Evolutionary conservation across 2,113 vertebrate genomes (phyloP), one percentile per base, ranked within the genome.

Genomic region (Ancistrus triradiatus): DNA sequence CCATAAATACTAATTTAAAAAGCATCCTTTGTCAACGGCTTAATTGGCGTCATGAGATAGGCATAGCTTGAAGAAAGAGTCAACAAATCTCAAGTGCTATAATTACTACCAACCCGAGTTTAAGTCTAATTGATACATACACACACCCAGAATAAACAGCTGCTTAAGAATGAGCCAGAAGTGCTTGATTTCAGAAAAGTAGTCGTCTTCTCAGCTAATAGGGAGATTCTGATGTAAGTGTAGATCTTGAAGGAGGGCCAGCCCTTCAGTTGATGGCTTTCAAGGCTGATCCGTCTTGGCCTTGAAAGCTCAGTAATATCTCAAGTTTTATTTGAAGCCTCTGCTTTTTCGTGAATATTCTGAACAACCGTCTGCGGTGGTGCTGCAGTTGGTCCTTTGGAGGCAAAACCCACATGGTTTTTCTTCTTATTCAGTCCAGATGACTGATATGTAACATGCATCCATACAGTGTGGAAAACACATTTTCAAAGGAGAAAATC

Each of bases 401-500:
- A 68, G 74, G 77, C 74, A 33, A 57, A 63, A 7, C 76, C 78
- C 78, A 76, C 74, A 79, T 76, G 66, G 70, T 72, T 73, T 76
- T 68, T 40, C 7, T 8, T 58, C 48, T 88, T 82, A 87, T 87
- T 87, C 76, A 75, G 74, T 85, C 84, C 84, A 86, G 85, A 87
- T 86, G 84, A 85, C 64, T 64, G 78, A 80, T 73, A 48, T 52
- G 59, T 76, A 81, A 74, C 64, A 57, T 56, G 63, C 58, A 56
- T 80, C 75, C 55, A 52, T 68, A 64, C 63, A 73, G 71, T 52
- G 38, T 69, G 69, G 76, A 83, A 84, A 86, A 87, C 85, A 85
- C 83, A 63, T 84, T 86, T 86, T 87, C 83, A 86, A 87, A 88
- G 83, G 59, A 84, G 68, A 84, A 85, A 85, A 83, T 86, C 83